These are phyloP conservation scores for Electrona antarctica DNA, from an alignment of 2,113 vertebrate genomes.

Conservation along the genomic window DNA sequence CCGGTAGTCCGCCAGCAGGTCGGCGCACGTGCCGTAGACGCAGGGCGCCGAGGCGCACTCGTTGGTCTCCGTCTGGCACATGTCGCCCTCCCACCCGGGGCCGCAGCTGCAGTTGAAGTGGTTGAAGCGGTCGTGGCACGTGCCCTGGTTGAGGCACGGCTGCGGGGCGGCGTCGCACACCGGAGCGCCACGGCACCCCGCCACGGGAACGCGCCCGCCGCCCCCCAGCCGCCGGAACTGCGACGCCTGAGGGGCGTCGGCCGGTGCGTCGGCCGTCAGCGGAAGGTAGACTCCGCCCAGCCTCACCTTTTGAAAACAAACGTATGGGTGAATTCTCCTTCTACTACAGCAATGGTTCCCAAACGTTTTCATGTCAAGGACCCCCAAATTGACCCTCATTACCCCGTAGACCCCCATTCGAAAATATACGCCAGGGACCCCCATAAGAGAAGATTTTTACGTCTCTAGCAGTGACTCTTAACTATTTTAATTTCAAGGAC, in stretches of 20 bases:
- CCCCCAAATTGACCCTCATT: no score
- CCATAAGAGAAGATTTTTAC: no score
- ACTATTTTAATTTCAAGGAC: no score
- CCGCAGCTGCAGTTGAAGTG: slow-evolving; percentile 84
- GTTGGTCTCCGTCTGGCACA: slow-evolving; percentile 80
- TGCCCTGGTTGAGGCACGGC: slow-evolving; percentile 85
- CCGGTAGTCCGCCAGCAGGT: slow-evolving; percentile 81
- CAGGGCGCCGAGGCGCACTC: slow-evolving; percentile 86
- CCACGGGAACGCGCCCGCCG: slow-evolving; percentile 19
- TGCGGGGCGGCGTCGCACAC: slow-evolving; percentile 76
- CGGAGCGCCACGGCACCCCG: slow-evolving; percentile 82
- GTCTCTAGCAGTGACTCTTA: no score
- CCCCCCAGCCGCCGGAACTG: slow-evolving; percentile 70
- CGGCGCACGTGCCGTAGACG: slow-evolving; percentile 80
- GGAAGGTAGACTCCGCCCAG: slow-evolving; percentile 88
- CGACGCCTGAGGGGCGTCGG: slow-evolving; percentile 68
- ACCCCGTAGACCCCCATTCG: no score
- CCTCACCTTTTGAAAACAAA: slow-evolving; percentile 47
- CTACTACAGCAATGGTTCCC: no score
- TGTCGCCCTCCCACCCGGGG: slow-evolving; percentile 83
- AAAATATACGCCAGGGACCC: no score
- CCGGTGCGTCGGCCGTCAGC: slow-evolving; percentile 51
- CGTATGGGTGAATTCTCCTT: no score
- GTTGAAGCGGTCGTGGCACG: slow-evolving; percentile 88
- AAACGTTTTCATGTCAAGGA: no score